Percentiles rank a stretch among this genome's conserved stretches.
Evolutionary conservation across 2,113 vertebrate species (phyloP).

Genomic region (Prietella phreatophila): DNA sequence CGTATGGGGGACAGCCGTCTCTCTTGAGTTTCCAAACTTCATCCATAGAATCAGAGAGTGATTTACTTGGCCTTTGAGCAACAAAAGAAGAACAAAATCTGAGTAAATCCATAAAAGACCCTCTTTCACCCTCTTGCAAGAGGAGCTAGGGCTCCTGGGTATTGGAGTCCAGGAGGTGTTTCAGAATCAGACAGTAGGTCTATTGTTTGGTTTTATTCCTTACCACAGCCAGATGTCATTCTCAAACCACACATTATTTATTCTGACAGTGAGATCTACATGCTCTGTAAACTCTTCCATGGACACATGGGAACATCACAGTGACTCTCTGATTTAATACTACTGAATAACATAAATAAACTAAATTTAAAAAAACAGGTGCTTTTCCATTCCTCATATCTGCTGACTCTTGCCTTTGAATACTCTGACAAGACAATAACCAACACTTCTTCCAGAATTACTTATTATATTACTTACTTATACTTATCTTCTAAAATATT

Average conservation of each 20-base stretch:
- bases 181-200: slow-evolving; percentile 14
- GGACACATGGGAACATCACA: not conserved
- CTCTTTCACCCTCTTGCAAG: slow-evolving; percentile 25
- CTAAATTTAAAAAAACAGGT: not conserved
- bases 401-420: slow-evolving; percentile 18
- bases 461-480: slow-evolving; percentile 8
- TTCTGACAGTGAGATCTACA: slow-evolving; percentile 16
- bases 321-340: slow-evolving; percentile 33
- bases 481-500: not conserved
- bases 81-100: slow-evolving; percentile 22
- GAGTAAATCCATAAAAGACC: slow-evolving; percentile 27
- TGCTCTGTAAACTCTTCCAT: not conserved
- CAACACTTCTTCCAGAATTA: not conserved
- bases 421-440: not conserved
- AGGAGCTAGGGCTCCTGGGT: slow-evolving; percentile 37
- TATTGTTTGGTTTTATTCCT: slow-evolving; percentile 42
- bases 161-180: slow-evolving; percentile 3
- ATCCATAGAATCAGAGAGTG: not conserved
- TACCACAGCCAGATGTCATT: slow-evolving; percentile 21
- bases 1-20: not conserved
- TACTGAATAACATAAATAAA: slow-evolving; percentile 13
- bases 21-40: slow-evolving; percentile 21
- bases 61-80: slow-evolving; percentile 12
- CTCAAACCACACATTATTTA: slow-evolving; percentile 36
- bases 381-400: slow-evolving; percentile 12